Base-by-base conservation (phyloP, 2,797 vertebrate species). In the Ataeniobius toweri region DNA sequence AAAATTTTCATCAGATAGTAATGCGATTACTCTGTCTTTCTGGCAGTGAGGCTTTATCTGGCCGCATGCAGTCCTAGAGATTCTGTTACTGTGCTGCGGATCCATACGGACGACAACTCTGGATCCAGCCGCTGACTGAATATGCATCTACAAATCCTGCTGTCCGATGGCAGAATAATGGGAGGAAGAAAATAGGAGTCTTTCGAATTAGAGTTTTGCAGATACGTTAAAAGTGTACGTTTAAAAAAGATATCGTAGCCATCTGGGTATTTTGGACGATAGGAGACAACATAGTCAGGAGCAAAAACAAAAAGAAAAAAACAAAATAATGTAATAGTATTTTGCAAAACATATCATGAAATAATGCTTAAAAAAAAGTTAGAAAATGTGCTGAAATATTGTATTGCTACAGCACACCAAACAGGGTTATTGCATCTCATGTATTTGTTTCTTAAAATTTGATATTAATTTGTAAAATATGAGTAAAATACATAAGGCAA, bases 1-100 rank as follows among this genome's bases (percentile, higher is more conserved):
- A 93, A 89, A 95, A 95, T 95, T 96, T 96, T 96, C 95, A 96
- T 95, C 92, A 94, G 95, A 94, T 94, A 94, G 96, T 95, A 96
- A 96, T 95, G 95, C 76, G 93, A 96, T 96, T 96, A 95, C 94
- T 93, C 93, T 86, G 93, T 94, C 92, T 93, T 95, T 95, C 94
- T 94, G 92, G 93, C 90, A 94, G 89, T 87, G 87, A 83, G 88
- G 93, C 90, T 92, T 92, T 94, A 93, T 94, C 91, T 90, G 88
- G 91, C 89, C 79, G 85, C 88, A 77, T 77, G 87, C 88, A 89
- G 89, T 93, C 83, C 87, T 75, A 84, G 80, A 87, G 93, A 94
- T 95, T 93, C 86, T 91, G 92, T 94, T 94, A 95, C 94, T 88
- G 88, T 83, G 86, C 39, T 81, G 85, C 91, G 92, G 94, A 95